Evolutionary conservation across 2,797 vertebrate species (phyloP).

Genomic region (Lepus townsendii): DNA sequence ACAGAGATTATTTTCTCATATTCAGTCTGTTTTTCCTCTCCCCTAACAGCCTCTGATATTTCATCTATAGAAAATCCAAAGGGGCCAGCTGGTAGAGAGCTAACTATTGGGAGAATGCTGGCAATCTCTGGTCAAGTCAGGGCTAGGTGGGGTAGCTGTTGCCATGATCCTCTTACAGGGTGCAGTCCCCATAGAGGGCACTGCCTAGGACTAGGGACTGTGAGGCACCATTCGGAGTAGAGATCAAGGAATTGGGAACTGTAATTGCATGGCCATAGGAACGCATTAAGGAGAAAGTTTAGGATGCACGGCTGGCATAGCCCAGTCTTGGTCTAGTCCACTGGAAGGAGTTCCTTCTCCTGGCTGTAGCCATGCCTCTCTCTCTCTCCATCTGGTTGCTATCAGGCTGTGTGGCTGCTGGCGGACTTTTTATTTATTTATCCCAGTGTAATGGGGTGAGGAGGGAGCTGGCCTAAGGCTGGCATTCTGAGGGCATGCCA

Average conservation of each 20-base stretch:
- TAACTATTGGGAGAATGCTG: not conserved
- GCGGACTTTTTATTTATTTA: slow-evolving; percentile 87
- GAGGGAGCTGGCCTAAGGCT: slow-evolving; percentile 79
- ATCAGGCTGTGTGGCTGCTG: slow-evolving; percentile 67
- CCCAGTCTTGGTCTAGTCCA: slow-evolving; percentile 43
- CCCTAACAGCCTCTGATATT: slow-evolving; percentile 33
- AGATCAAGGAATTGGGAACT: not conserved
- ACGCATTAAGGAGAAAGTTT: slow-evolving; percentile 7
- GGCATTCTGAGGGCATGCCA: slow-evolving; percentile 75
- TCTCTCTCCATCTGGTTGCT: slow-evolving; percentile 78
- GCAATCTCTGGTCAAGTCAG: not conserved
- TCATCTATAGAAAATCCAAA: slow-evolving; percentile 48
- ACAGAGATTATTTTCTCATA: not conserved
- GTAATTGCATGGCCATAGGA: not conserved
- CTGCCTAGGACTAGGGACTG: not conserved
- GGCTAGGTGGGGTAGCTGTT: not conserved
- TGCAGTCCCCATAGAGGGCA: not conserved
- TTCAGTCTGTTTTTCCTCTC: slow-evolving; percentile 31
- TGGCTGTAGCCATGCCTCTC: slow-evolving; percentile 8
- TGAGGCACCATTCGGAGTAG: slow-evolving; percentile 2
- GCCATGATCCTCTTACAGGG: not conserved
- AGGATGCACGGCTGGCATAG: slow-evolving; percentile 8
- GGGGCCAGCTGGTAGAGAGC: not conserved
- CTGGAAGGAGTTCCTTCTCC: slow-evolving; percentile 69
- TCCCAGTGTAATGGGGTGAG: slow-evolving; percentile 87